A percentile compares a stretch with the other conserved stretches of the same genome.
Evolutionary conservation across 2,113 vertebrate species (phyloP).

Genomic region (Embiotoca jacksoni): DNA sequence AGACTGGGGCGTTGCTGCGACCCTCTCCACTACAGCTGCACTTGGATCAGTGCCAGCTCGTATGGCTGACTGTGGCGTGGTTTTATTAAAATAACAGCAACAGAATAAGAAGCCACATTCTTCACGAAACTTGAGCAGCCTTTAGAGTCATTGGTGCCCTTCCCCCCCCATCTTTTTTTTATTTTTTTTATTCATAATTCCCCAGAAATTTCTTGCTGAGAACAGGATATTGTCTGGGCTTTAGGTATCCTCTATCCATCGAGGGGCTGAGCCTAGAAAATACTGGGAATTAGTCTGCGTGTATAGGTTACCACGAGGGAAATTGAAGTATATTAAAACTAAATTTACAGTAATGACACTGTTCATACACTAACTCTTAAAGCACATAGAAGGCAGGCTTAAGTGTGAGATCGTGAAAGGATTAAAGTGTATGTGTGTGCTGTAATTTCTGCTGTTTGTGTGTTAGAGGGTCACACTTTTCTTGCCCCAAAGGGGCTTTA

Average conservation of each 20-base stretch:
- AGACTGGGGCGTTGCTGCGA: constrained; percentile 51
- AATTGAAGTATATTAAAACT: not conserved
- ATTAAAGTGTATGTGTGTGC: not conserved
- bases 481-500: constrained; percentile 54
- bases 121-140: constrained; percentile 58
- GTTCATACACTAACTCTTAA: not conserved
- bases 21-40: constrained; percentile 58
- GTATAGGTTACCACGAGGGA: constrained; percentile 11
- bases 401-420: not conserved
- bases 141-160: constrained; percentile 44
- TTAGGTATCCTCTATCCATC: constrained; percentile 58
- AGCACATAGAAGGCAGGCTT: not conserved
- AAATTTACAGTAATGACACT: not conserved
- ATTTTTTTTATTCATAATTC: constrained; percentile 64
- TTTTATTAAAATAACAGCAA: constrained; percentile 78
- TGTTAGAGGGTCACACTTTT: constrained; percentile 31
- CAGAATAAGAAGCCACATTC: constrained; percentile 61
- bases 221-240: constrained; percentile 77
- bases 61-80: constrained; percentile 51
- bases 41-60: constrained; percentile 60
- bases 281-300: constrained; percentile 26
- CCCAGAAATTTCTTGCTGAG: constrained; percentile 63
- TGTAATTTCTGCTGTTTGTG: constrained; percentile 15
- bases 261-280: constrained; percentile 45
- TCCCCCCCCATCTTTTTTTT: constrained; percentile 28